phyloP scores from a whole-genome alignment of 2,113 vertebrate genomes.

The Ageneiosus marmoratus region DNA sequence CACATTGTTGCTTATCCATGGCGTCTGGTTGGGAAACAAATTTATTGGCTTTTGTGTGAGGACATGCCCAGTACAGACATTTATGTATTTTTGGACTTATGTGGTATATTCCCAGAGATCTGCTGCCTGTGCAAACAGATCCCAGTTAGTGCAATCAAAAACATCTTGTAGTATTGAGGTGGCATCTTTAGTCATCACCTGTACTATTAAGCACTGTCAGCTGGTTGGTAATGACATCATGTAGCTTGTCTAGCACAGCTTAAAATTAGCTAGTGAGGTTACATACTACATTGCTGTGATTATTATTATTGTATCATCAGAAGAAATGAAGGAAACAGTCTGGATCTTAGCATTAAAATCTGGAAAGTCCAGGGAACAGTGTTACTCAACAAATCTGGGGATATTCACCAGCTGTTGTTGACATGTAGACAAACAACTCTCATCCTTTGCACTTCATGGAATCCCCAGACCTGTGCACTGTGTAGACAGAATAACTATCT shows the following conservation, averaged over 20 bases:
- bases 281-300: neutral
- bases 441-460: neutral
- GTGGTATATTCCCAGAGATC: constrained; percentile 4
- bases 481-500: neutral
- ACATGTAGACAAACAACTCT: neutral
- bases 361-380: neutral
- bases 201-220: neutral
- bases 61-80: no score
- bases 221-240: neutral
- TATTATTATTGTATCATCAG: neutral
- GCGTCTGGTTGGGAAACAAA: neutral
- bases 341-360: neutral
- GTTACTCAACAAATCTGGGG: neutral
- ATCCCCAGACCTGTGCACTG: neutral
- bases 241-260: neutral
- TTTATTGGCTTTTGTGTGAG: no score
- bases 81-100: no score
- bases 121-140: neutral
- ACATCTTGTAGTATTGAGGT: neutral
- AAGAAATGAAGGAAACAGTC: neutral
- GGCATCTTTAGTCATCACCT: neutral
- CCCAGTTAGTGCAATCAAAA: constrained; percentile 11
- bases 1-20: neutral
- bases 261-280: neutral
- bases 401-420: neutral